Evolutionary conservation across 1,140 invertebrate species (phyloP), one percentile per base, ranked within the genome.

Genomic region (Brachionus rotundiformis): DNA sequence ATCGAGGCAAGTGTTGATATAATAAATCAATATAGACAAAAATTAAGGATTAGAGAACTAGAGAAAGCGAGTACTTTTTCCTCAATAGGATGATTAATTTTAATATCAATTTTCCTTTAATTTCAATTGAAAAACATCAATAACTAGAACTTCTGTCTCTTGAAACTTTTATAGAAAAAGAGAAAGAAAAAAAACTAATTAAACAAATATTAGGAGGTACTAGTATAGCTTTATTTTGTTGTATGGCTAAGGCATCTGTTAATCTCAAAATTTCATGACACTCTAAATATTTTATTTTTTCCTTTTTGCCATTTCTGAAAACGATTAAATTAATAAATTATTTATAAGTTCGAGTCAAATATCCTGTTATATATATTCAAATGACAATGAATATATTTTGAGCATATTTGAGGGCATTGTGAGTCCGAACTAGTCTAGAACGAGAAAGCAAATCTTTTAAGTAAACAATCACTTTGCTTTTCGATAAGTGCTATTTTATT

Each of bases 261-360:
- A 27, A 5, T 63, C n/a, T 63, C 29, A 36, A 36, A 33, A 68
- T 68, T 68, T 68, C 63, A 68, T 68, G 63, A 68, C 63, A 68
- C 63, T 68, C 63, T 33, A 68, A 33, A 33, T 36, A 68, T 33
- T 68, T 33, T 68, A 68, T 68, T 68, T 68, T 68, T 68, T 68
- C 63, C 63, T 68, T 36, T 36, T 63, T 63, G 13, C 25, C 29
- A 29, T 63, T 63, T 63, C 25, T 63, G 61, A 68, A 68, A 68
- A 68, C 63, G 63, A 68, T 68, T 68, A 63, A 63, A 63, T 63
- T 63, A 68, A 68, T 68, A 68, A 68, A 68, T 68, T 36, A 68
- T 68, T 68, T 68, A 68, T 68, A 68, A 68, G 63, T 68, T 68
- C 33, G 63, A 68, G 63, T 68, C 63, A 68, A 68, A 68, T 68